These are phyloP conservation scores for Pangasianodon hypophthalmus DNA, from an alignment of 2,113 vertebrate species.

Conservation along the genomic window DNA sequence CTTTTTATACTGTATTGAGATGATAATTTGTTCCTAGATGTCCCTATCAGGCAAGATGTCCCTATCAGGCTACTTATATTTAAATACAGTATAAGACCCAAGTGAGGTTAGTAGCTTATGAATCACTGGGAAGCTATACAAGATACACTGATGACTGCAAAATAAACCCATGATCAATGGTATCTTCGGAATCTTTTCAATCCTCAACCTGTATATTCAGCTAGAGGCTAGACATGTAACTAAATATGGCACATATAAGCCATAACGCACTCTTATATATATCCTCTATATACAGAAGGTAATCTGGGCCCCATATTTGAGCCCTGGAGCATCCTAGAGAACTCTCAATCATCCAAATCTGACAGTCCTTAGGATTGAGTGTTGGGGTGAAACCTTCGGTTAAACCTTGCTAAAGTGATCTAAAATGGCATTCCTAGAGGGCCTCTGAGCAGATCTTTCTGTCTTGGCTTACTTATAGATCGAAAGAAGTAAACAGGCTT, in stretches of 20 bases:
- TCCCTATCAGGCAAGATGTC: neutral
- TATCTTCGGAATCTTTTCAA: neutral
- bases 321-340: neutral
- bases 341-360: neutral
- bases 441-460: neutral
- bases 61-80: neutral
- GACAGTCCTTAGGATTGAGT: neutral
- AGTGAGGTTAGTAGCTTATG: neutral
- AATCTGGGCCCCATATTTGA: neutral
- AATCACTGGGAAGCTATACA: neutral
- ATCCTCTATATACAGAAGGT: neutral
- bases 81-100: neutral
- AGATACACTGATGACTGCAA: too few relatives aligned
- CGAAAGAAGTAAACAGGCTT: neutral
- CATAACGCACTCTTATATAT: neutral
- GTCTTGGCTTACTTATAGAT: neutral
- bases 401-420: neutral
- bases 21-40: neutral
- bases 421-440: neutral
- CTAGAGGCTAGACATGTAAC: neutral
- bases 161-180: neutral
- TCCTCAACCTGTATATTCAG: conserved; percentile 7
- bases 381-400: neutral
- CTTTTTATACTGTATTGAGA: neutral
- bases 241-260: neutral